phyloP scores from a whole-genome alignment of 2,797 vertebrate species.

The Danionella dracula region DNA sequence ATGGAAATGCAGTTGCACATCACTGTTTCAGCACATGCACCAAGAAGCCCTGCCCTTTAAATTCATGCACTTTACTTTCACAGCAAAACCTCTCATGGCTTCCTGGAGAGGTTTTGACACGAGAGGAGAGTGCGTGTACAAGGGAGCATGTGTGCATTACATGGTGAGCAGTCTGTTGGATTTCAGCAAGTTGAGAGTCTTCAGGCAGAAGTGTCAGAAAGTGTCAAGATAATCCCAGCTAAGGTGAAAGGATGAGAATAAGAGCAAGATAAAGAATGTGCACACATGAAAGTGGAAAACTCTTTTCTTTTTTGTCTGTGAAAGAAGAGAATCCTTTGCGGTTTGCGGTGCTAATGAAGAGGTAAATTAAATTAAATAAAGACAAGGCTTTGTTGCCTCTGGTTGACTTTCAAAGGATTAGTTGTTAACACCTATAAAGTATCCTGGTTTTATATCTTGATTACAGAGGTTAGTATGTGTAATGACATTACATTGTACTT shows the following conservation, averaged over 20 bases:
- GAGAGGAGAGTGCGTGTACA: neutral
- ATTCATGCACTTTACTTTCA: conserved; percentile 47
- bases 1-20: conserved; percentile 38
- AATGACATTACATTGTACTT: no score
- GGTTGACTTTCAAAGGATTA: no score
- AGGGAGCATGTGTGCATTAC: conserved; percentile 23
- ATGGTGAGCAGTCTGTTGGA: conserved; percentile 49
- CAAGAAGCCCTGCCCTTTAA: conserved; percentile 52
- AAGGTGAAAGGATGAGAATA: conserved; percentile 44
- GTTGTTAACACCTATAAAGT: no score
- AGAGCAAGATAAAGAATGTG: conserved; percentile 20
- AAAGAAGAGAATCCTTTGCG: no score
- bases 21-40: conserved; percentile 31
- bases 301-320: no score
- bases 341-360: no score
- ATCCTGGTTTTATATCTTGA: no score
- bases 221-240: conserved; percentile 64
- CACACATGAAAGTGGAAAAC: no score
- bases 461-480: no score
- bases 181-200: conserved; percentile 57
- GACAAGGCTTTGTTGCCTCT: no score
- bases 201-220: conserved; percentile 57
- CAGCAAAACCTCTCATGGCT: conserved; percentile 48
- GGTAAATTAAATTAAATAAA: no score
- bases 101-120: conserved; percentile 19